A percentile compares a stretch with the other conserved stretches of the same genome.
phyloP scores from a whole-genome alignment of 2,888 invertebrate genomes.

The Patella caerulea region DNA sequence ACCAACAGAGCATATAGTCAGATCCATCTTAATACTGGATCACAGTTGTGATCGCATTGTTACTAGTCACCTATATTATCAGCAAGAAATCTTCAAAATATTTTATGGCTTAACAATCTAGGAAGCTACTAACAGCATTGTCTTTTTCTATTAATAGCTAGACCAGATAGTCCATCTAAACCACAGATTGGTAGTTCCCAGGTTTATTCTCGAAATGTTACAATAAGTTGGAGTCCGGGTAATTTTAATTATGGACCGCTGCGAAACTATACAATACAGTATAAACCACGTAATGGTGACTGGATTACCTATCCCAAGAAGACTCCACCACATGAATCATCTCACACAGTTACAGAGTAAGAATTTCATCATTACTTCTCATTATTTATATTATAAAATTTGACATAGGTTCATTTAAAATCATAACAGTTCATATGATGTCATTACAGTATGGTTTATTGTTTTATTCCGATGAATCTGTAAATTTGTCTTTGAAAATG shows the following conservation, averaged over 20 bases:
- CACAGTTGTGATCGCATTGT: too few species aligned
- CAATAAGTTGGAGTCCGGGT: slow-evolving; percentile 98
- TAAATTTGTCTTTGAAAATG: not conserved
- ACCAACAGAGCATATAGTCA: too few species aligned
- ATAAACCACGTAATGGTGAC: slow-evolving; percentile 73
- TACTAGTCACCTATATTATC: too few species aligned
- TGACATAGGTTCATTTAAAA: too few species aligned
- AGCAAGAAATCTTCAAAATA: too few species aligned
- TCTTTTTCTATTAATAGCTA: slow-evolving; percentile 73
- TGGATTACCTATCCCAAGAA: slow-evolving; percentile 87
- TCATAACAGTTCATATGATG: too few species aligned
- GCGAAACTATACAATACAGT: slow-evolving; percentile 91
- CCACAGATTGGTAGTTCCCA: slow-evolving; percentile 91
- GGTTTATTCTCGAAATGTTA: slow-evolving; percentile 91
- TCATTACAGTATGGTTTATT: not conserved
- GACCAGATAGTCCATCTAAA: slow-evolving; percentile 88
- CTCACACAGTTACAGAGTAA: slow-evolving; percentile 84
- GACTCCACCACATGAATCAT: slow-evolving; percentile 88
- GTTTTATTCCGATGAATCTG: not conserved
- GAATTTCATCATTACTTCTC: slow-evolving; percentile 17
- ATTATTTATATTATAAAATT: not conserved
- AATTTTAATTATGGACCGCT: slow-evolving; percentile 94
- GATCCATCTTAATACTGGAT: too few species aligned
- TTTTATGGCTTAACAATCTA: too few species aligned
- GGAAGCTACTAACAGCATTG: too few species aligned